Base-by-base conservation (phyloP, 2,888 invertebrate genomes). In the Yponomeuta plumbellus region DNA sequence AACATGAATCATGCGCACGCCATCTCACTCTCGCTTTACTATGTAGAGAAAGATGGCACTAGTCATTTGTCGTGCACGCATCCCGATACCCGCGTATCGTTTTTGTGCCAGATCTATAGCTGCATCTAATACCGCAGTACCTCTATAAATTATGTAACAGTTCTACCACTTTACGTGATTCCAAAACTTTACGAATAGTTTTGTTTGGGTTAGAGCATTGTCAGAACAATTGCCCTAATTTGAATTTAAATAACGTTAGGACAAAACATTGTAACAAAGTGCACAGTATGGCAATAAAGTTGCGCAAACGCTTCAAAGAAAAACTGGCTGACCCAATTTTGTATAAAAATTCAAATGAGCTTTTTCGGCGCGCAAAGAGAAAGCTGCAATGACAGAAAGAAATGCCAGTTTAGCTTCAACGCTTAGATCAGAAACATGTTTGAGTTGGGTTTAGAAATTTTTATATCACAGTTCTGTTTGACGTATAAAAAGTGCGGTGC, bases 331-430 rank as follows among this genome's bases (percentile, higher is more conserved):
- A 80, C 84, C 86, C 84, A 88, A 81, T 86, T 88, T 85, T 85
- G 81, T 81, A 83, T 84, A 73, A 81, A 85, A 84, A 91, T 91
- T 89, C 84, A 91, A 91, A 91, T 88, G 75, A 86, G 82, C 83
- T 88, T 90, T 83, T 86, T 89, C 84, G 75, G 85, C 85, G 68
- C 69, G 77, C 71, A 78, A 85, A 88, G 88, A 88, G 91, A 91
- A 91, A 91, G 89, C 86, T 71, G 66, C 44, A 23, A 66, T 69
- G 67, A 68, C 68, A 69, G 67, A 71, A 44, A 2, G 17, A 52
- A 52, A 62, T 58, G 77, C 75, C 85, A 89, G 90, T 89, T 70
- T 74, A 75, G 73, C 75, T 73, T 72, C 71, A 81, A 83, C 80
- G 82, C 81, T 83, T 78, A 83, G 67, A 69, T 81, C 81, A 76